Conservation (phyloP, 2,888 invertebrate species). For the Onchidella celtica region DNA sequence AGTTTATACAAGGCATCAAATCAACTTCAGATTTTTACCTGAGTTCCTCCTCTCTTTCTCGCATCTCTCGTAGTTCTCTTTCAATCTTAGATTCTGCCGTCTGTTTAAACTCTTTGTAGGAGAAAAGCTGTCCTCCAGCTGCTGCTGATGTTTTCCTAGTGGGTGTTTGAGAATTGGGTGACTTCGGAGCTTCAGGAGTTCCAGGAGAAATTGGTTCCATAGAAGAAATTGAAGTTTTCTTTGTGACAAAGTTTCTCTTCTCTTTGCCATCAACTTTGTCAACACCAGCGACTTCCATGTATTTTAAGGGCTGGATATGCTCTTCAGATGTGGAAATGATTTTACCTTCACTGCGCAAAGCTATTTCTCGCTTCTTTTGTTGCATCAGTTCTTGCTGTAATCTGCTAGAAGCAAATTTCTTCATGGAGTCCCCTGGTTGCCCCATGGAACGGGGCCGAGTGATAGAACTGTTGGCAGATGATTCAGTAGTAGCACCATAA, state of each 20-base stretch:
- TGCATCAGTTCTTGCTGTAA: conserved; percentile 94
- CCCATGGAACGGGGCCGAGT: conserved; percentile 5
- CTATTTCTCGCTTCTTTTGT: conserved; percentile 91
- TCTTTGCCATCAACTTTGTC: conserved; percentile 56
- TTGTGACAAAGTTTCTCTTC: conserved; percentile 66
- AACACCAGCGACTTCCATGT: conserved; percentile 65
- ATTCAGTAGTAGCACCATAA: conserved; percentile 22
- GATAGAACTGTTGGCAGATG: neutral
- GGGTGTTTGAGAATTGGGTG: neutral
- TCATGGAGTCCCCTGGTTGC: conserved; percentile 62
- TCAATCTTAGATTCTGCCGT: conserved; percentile 94
- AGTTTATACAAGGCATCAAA: too few relatives aligned
- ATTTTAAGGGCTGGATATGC: conserved; percentile 81
- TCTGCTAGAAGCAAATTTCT: conserved; percentile 83
- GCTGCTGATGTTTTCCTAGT: conserved; percentile 13
- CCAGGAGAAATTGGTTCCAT: neutral
- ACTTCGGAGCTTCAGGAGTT: neutral
- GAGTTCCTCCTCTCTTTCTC: conserved; percentile 89
- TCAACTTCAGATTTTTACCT: too few relatives aligned
- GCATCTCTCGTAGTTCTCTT: conserved; percentile 91
- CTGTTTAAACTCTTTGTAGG: conserved; percentile 87
- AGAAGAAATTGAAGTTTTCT: conserved; percentile 11
- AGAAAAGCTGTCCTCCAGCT: conserved; percentile 61
- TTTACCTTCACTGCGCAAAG: conserved; percentile 86
- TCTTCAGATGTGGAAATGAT: conserved; percentile 83